phyloP scores from a whole-genome alignment of 2,888 invertebrate species.

The Harpagoxenus sublaevis region DNA sequence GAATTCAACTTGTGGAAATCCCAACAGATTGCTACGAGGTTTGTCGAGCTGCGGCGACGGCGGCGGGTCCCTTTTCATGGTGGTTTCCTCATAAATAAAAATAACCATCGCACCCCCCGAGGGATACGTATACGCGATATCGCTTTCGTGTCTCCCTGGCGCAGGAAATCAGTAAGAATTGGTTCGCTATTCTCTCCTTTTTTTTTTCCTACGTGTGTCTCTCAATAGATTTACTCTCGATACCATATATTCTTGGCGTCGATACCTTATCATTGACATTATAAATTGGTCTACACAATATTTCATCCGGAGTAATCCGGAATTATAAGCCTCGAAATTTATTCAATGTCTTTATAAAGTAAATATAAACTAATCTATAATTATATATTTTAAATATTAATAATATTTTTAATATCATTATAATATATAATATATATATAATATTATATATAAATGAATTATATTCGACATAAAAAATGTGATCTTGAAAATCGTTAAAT shows the following conservation, averaged over 20 bases:
- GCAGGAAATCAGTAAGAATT: slow-evolving; percentile 82
- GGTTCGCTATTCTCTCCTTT: slow-evolving; percentile 72
- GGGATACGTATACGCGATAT: slow-evolving; percentile 83
- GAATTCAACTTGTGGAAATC: slow-evolving; percentile 85
- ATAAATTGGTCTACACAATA: neutral
- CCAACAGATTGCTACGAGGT: slow-evolving; percentile 82
- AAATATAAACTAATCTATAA: neutral
- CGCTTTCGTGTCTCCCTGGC: slow-evolving; percentile 77
- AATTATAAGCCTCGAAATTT: neutral
- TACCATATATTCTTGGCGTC: slow-evolving; percentile 5
- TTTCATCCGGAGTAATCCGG: neutral
- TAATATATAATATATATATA: neutral
- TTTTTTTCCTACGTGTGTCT: slow-evolving; percentile 34
- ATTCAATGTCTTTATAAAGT: neutral
- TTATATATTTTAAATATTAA: neutral
- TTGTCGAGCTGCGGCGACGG: slow-evolving; percentile 69
- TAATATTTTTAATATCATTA: neutral
- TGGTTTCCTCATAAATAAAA: slow-evolving; percentile 86
- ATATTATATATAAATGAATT: neutral
- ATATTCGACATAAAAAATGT: neutral
- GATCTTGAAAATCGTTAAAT: neutral
- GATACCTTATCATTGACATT: slow-evolving; percentile 18
- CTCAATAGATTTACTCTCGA: slow-evolving; percentile 46
- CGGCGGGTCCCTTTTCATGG: slow-evolving; percentile 83
- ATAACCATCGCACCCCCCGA: slow-evolving; percentile 84